Conservation (phyloP, 2,888 invertebrate genomes). For the Sarcophaga subvicina region DNA sequence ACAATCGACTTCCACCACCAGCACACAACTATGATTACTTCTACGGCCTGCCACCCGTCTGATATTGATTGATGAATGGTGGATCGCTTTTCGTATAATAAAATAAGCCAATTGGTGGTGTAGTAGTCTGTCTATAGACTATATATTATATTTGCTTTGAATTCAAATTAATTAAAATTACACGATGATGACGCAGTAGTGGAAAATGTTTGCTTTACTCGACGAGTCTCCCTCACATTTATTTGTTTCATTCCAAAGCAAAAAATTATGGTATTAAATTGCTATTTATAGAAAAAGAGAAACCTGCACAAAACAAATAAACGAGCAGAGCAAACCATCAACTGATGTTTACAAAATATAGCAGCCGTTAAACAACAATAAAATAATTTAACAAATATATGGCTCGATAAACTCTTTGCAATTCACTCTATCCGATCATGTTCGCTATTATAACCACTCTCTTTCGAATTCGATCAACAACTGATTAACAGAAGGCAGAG, state of each 20-base stretch:
- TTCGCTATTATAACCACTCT: conserved; percentile 36
- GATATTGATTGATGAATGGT: conserved; percentile 51
- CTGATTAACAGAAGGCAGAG: conserved; percentile 33
- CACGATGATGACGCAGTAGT: conserved; percentile 68
- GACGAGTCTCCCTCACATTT: conserved; percentile 52
- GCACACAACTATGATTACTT: background rate
- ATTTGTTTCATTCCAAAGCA: conserved; percentile 44
- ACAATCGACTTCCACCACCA: conserved; percentile 26
- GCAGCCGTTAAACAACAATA: conserved; percentile 42
- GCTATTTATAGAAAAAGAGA: conserved; percentile 69
- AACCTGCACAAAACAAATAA: conserved; percentile 60
- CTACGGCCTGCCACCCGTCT: conserved; percentile 32
- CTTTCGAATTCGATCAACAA: conserved; percentile 44
- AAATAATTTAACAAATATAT: conserved; percentile 7
- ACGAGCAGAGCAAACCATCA: conserved; percentile 33
- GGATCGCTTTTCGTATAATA: conserved; percentile 28
- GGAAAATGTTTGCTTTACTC: conserved; percentile 53
- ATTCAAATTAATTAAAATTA: conserved; percentile 69
- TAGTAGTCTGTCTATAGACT: background rate
- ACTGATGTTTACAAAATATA: conserved; percentile 54
- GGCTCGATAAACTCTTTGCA: background rate
- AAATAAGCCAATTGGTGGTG: conserved; percentile 43
- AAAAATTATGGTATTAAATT: conserved; percentile 56
- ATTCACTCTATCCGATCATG: conserved; percentile 26
- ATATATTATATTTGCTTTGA: conserved; percentile 30